Percentiles rank a stretch among this genome's conserved stretches.
These are phyloP conservation scores for Myopa tessellatipennis DNA, from an alignment of 2,888 invertebrate genomes.

Conservation along the genomic window DNA sequence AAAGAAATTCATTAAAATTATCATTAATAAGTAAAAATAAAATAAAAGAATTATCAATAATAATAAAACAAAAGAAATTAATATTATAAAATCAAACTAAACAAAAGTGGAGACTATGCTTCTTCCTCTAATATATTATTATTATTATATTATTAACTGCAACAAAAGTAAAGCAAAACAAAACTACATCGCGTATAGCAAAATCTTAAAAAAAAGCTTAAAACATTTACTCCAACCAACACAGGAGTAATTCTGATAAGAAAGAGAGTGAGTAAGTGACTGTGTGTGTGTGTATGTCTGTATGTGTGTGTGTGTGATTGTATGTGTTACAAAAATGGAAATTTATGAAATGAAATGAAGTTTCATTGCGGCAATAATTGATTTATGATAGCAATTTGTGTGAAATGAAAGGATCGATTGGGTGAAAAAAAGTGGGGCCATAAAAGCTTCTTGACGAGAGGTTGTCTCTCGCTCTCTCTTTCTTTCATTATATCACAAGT, in stretches of 20 bases:
- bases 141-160: not conserved
- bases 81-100: not conserved
- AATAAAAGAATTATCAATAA: not conserved
- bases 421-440: not conserved
- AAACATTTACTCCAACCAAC: not conserved
- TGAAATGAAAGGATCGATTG: not conserved
- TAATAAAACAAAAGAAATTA: not conserved
- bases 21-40: slow-evolving; percentile 23
- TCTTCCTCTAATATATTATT: not conserved
- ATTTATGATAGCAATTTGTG: slow-evolving; percentile 32
- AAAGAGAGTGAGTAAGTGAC: not conserved
- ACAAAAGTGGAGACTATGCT: not conserved
- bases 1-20: not conserved
- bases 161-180: not conserved
- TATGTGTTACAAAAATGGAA: slow-evolving; percentile 9
- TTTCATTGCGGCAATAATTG: slow-evolving; percentile 35
- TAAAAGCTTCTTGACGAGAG: too few species aligned
- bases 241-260: not conserved
- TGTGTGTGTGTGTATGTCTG: slow-evolving; percentile 26
- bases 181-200: too few species aligned
- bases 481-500: too few species aligned
- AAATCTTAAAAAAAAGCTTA: not conserved
- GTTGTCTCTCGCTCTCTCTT: too few species aligned
- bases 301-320: slow-evolving; percentile 31
- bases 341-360: slow-evolving; percentile 33